Conservation (phyloP, 2,888 invertebrate genomes). For the Drosophila cognata region DNA sequence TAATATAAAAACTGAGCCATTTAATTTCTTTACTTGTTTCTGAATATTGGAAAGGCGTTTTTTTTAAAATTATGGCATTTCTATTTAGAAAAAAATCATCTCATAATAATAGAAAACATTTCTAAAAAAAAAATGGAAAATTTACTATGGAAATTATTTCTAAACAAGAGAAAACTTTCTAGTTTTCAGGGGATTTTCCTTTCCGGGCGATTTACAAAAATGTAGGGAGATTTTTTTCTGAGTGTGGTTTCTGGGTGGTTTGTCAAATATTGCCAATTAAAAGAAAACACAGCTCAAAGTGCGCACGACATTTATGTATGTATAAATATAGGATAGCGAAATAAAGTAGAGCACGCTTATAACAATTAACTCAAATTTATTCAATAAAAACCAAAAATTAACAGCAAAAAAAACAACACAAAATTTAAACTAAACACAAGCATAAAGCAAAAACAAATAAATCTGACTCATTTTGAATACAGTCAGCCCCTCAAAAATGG, state of each 20-base stretch:
- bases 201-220: not conserved
- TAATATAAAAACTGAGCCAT: too few relatives aligned
- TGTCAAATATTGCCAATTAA: constrained; percentile 53
- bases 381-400: constrained; percentile 45
- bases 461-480: constrained; percentile 27
- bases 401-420: constrained; percentile 39
- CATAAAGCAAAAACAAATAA: constrained; percentile 33
- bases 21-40: too few relatives aligned
- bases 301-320: constrained; percentile 50
- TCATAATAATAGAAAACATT: too few relatives aligned
- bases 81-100: too few relatives aligned
- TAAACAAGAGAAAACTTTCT: not conserved
- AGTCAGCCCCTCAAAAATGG: constrained; percentile 1
- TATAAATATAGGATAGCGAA: constrained; percentile 10
- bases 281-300: constrained; percentile 53
- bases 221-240: not conserved
- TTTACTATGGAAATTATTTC: not conserved
- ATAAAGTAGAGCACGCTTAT: constrained; percentile 32
- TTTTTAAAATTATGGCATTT: too few relatives aligned
- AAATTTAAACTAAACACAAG: constrained; percentile 22
- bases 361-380: constrained; percentile 60
- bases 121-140: too few relatives aligned
- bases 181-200: not conserved
- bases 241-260: constrained; percentile 24
- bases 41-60: too few relatives aligned